A percentile compares a stretch with the other conserved stretches of the same genome.
phyloP scores from a whole-genome alignment of 2,113 vertebrate species.

The Dasyurus viverrinus region DNA sequence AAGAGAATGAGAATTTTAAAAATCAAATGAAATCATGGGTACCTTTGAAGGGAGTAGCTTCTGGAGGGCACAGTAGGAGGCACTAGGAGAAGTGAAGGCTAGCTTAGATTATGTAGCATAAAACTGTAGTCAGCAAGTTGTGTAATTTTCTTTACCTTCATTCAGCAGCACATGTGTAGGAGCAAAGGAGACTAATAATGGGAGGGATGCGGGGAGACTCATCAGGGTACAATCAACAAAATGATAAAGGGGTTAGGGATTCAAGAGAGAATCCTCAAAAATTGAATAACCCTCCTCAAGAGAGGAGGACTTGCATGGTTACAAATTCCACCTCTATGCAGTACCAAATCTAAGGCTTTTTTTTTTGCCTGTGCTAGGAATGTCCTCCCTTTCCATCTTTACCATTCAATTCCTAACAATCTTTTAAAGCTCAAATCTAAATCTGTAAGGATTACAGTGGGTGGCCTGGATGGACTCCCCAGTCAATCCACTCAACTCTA shows the following conservation, averaged over 20 bases:
- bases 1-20: too few relatives aligned
- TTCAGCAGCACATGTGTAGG: neutral
- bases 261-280: neutral
- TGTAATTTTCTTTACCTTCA: neutral
- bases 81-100: too few relatives aligned
- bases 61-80: neutral
- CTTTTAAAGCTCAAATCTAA: neutral
- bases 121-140: neutral
- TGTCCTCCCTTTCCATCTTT: neutral
- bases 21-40: neutral
- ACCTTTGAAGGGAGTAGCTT: neutral
- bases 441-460: neutral
- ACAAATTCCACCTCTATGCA: neutral
- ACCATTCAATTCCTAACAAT: neutral
- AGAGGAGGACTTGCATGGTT: neutral
- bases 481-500: neutral
- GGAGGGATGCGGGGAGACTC: neutral
- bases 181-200: neutral
- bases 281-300: neutral
- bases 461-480: neutral
- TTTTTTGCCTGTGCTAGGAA: too few relatives aligned
- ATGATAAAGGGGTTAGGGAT: neutral
- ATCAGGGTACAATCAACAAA: neutral
- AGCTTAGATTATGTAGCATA: neutral
- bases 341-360: neutral